These are phyloP conservation scores for Cinclus cinclus DNA, from an alignment of 2,113 vertebrate species.

Conservation along the genomic window DNA sequence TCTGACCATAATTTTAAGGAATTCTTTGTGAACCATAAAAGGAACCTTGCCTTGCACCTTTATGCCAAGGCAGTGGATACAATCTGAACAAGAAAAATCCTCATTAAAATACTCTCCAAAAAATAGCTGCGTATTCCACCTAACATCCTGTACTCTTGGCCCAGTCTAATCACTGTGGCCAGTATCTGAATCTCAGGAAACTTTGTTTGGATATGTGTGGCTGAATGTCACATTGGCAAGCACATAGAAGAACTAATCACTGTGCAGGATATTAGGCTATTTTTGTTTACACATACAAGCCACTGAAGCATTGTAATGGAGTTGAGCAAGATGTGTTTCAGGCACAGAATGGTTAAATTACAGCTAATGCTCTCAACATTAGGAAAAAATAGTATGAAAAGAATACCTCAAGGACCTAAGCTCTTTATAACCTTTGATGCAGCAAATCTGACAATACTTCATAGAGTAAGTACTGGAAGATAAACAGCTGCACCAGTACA, in stretches of 20 bases:
- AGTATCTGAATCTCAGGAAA: not conserved
- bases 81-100: not conserved
- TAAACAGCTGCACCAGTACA: not conserved
- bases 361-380: not conserved
- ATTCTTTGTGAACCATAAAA: not conserved
- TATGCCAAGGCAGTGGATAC: not conserved
- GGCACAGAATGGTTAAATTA: not conserved
- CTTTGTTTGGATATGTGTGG: not conserved
- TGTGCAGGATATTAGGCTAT: not conserved
- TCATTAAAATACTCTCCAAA: not conserved
- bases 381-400: not conserved
- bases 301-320: not conserved
- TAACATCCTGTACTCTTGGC: not conserved
- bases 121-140: not conserved
- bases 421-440: not conserved
- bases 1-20: not conserved
- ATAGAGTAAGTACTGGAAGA: not conserved
- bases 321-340: not conserved
- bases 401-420: not conserved
- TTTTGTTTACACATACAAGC: not conserved
- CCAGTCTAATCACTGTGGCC: not conserved
- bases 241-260: not conserved
- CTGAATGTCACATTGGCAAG: not conserved
- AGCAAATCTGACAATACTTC: not conserved
- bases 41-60: not conserved